phyloP scores from a whole-genome alignment of 2,888 invertebrate genomes.

The Tachystola acroxantha region DNA sequence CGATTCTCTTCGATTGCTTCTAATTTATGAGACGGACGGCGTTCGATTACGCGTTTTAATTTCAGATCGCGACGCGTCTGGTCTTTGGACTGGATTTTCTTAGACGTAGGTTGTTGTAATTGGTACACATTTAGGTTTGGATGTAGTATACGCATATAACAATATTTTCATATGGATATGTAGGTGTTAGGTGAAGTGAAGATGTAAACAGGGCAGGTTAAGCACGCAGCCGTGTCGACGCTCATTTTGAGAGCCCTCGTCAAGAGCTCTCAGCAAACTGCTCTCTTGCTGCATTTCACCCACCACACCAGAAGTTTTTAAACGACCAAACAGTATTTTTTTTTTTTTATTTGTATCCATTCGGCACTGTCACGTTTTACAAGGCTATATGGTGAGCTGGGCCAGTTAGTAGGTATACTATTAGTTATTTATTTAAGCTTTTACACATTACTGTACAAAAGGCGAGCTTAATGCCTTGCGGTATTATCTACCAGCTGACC shows the following conservation, averaged over 20 bases:
- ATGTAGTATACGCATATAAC: constrained; percentile 1
- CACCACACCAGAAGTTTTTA: constrained; percentile 46
- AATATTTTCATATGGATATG: constrained; percentile 21
- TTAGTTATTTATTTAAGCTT: no score
- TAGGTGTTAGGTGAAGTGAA: constrained; percentile 32
- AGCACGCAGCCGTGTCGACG: constrained; percentile 44
- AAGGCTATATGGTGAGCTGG: no score
- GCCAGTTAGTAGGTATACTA: no score
- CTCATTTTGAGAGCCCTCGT: constrained; percentile 49
- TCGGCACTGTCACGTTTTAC: no score
- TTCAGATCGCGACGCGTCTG: constrained; percentile 17
- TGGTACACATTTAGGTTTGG: no score
- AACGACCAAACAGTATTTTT: constrained; percentile 44
- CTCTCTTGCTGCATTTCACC: constrained; percentile 57
- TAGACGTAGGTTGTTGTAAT: neutral
- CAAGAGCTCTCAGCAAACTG: constrained; percentile 57
- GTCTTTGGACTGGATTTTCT: constrained; percentile 13
- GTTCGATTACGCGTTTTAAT: constrained; percentile 32
- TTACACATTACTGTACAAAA: no score
- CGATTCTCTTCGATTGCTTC: constrained; percentile 46
- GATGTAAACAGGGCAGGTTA: constrained; percentile 56
- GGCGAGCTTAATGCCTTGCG: no score
- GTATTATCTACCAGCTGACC: no score
- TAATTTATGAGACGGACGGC: constrained; percentile 47
- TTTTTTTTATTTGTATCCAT: constrained; percentile 24